Conservation (phyloP, 2,888 invertebrate species). For the Andrena haemorrhoa region DNA sequence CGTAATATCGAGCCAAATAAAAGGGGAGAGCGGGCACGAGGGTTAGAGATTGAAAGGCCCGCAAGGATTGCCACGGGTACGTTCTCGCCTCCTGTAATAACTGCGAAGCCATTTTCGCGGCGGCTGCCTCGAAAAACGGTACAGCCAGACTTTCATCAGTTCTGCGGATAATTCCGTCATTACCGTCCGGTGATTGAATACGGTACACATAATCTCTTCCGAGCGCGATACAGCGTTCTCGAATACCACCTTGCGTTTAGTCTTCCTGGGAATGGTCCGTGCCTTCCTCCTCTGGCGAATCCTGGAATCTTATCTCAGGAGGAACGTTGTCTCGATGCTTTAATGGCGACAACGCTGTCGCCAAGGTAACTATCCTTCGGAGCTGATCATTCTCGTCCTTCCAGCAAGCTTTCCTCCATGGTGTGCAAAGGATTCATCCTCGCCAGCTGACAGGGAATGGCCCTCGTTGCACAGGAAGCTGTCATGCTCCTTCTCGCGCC, state of each 20-base stretch:
- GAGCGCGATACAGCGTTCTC: constrained; percentile 33
- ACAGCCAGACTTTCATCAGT: constrained; percentile 67
- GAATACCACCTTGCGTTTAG: constrained; percentile 55
- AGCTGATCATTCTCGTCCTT: no score
- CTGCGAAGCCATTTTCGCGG: constrained; percentile 37
- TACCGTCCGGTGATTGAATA: constrained; percentile 71
- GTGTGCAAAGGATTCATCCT: no score
- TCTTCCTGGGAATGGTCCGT: constrained; percentile 37
- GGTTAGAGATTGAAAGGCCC: constrained; percentile 6
- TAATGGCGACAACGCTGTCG: constrained; percentile 5
- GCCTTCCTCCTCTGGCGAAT: constrained; percentile 16
- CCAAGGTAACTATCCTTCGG: not conserved
- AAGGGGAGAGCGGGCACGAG: not conserved
- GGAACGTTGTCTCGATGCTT: not conserved
- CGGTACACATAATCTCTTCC: constrained; percentile 64
- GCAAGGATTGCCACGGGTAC: no score
- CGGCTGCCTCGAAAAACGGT: constrained; percentile 60
- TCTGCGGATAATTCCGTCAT: constrained; percentile 67
- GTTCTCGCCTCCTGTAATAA: constrained; percentile 26
- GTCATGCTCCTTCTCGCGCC: no score
- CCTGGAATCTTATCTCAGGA: constrained; percentile 28
- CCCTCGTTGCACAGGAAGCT: no score
- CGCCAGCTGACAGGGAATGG: no score
- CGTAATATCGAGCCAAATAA: constrained; percentile 24
- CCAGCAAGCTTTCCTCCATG: no score